Evolutionary conservation across 2,888 invertebrate genomes (phyloP), one percentile per base, ranked within the genome.

Genomic region (Andrena trimmerana): DNA sequence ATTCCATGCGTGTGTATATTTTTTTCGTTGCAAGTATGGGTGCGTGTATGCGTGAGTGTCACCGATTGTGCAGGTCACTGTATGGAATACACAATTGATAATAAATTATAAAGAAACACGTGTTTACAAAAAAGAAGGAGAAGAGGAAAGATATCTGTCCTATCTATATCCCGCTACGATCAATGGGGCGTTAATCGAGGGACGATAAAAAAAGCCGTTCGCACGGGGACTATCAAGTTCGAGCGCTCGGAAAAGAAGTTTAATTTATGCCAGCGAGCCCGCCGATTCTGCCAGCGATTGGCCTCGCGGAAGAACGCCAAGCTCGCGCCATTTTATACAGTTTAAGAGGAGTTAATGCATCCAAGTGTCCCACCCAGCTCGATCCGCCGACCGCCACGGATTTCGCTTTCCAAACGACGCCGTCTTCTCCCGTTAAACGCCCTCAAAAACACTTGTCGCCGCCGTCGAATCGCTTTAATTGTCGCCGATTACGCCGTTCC

Each of bases 21-120:
- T 90, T 89, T 89, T 83, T 87, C 85, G 89, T 90, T 72, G 70
- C 36, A 85, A 81, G 60, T 57, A 20, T 75, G 86, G 50, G 60
- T 78, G 33, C 7, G 60, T 57, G 66, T n/a, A 62, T 73, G 60
- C 59, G 69, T 81, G 74, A 60, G 83, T 88, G 85, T 88, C 86
- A 84, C 71, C 84, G 85, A 88, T 86, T 88, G 89, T 90, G 87
- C 90, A 86, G 87, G 86, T 86, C 88, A 90, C 87, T 91, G 89
- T 90, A 90, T 87, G 83, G 85, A 72, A 81, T 88, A 87, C 72
- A 85, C 85, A 85, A 86, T 88, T 88, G 86, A 90, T 89, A 91
- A 91, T 91, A 90, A 91, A 92, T 90, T 90, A 88, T 89, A 85
- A 77, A 57, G 24, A 42, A 16, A 88, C 78, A 86, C 87, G 85